Percentiles rank a stretch among this genome's conserved stretches.
Evolutionary conservation across 1,140 invertebrate genomes (phyloP).

Genomic region (Rhyacophila brunnea): DNA sequence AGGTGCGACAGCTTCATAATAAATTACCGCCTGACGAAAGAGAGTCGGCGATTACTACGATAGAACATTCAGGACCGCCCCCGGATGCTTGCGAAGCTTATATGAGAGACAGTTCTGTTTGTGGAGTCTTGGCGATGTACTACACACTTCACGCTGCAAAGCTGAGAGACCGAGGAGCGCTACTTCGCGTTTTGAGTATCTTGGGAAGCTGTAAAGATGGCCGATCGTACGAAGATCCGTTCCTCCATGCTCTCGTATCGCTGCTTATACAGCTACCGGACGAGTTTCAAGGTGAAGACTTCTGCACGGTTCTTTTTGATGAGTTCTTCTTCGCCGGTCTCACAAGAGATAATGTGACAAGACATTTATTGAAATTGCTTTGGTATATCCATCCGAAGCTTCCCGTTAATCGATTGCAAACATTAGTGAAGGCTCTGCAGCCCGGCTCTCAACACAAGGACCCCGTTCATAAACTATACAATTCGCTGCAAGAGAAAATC

Average conservation of each 20-base stretch:
- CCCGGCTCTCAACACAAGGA: conserved; percentile 84
- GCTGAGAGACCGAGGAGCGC: conserved; percentile 77
- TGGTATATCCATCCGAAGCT: conserved; percentile 91
- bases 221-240: conserved; percentile 91
- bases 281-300: conserved; percentile 91
- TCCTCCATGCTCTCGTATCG: conserved; percentile 89
- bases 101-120: conserved; percentile 85
- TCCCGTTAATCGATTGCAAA: conserved; percentile 73
- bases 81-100: conserved; percentile 91
- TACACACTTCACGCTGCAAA: conserved; percentile 87
- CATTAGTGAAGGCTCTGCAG: conserved; percentile 84
- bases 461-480: conserved; percentile 77
- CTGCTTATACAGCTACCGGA: conserved; percentile 85
- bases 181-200: conserved; percentile 84
- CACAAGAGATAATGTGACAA: conserved; percentile 86
- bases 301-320: conserved; percentile 94
- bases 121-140: conserved; percentile 92
- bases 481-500: conserved; percentile 76
- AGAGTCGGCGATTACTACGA: conserved; percentile 87
- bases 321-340: conserved; percentile 92
- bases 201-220: conserved; percentile 89
- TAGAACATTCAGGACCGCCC: conserved; percentile 90
- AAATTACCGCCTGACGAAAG: conserved; percentile 92
- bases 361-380: conserved; percentile 87
- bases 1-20: conserved; percentile 81